Evolutionary conservation across 2,113 vertebrate genomes (phyloP), one percentile per base, ranked within the genome.

Genomic region (Phodopus roborovskii): DNA sequence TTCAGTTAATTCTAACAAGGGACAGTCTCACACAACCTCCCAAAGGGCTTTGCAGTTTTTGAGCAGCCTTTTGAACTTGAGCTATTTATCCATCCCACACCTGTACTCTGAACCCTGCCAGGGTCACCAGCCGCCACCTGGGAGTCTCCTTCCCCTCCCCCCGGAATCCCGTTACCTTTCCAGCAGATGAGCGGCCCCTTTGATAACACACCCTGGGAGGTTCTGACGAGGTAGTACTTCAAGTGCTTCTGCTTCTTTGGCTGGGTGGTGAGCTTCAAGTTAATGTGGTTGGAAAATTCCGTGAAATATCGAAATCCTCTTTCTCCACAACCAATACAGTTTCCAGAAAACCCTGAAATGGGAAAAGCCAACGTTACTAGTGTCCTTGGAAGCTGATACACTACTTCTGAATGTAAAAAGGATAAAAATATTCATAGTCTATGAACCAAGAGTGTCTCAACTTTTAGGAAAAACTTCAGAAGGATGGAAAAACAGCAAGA

Each of bases 201-300:
- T 85, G 99, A 99, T 97, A 99, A 98, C 96, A 99, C 99, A 97
- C 99, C 99, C 98, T 99, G 99, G 94, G 99, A 98, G 97, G 99
- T 99, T 98, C 99, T 99, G 98, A 99, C 98, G 99, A 99, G 99
- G 99, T 99, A 99, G 99, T 99, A 99, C 98, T 99, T 99, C 99
- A 99, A 99, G 99, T 99, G 99, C 99, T 99, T 99, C 99, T 99
- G 99, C 99, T 99, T 99, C 99, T 99, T 99, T 97, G 99, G 99
- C 98, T 99, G 99, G 50, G 99, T 99, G 98, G 99, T 99, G 96
- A 99, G 99, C 98, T 99, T 99, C 98, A 99, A 98, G 98, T 99
- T 99, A 98, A 99, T 99, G 98, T 99, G 99, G 98, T 99, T 99
- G 58, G 99, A 99, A 98, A 99, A 99, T 98, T 99, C 99, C 0